A percentile compares a stretch with the other conserved stretches of the same genome.
These are phyloP conservation scores for Peromyscus attwateri DNA, from an alignment of 2,797 vertebrate genomes.

Conservation along the genomic window DNA sequence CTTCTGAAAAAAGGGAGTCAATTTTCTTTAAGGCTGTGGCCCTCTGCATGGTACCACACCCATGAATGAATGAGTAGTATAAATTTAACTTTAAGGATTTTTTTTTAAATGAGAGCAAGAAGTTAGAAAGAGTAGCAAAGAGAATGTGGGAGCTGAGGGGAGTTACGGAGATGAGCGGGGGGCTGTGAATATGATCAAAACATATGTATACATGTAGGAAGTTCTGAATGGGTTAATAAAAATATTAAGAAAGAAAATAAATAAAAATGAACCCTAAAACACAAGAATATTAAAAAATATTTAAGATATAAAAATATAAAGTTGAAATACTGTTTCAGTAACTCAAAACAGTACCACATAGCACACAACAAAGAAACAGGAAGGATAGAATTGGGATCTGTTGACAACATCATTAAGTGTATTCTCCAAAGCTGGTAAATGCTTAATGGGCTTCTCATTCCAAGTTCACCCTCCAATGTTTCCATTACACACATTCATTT, in stretches of 20 bases:
- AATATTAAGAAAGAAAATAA: background rate
- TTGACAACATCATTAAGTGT: background rate
- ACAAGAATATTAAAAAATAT: constrained; percentile 7
- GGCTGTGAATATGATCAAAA: background rate
- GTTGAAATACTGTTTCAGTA: constrained; percentile 24
- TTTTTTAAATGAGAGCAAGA: background rate
- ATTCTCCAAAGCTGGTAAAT: background rate
- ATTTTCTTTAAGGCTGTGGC: background rate
- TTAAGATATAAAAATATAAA: constrained; percentile 21
- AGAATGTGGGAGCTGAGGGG: background rate
- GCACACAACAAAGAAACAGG: constrained; percentile 13
- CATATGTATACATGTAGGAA: background rate
- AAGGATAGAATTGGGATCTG: background rate
- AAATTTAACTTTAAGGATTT: background rate
- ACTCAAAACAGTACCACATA: background rate
- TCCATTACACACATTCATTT: background rate
- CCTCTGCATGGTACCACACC: background rate
- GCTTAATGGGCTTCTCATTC: background rate
- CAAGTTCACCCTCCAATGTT: background rate
- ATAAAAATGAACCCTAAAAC: background rate
- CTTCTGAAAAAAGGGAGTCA: background rate
- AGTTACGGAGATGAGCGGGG: background rate
- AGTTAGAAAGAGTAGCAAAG: background rate
- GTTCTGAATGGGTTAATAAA: background rate
- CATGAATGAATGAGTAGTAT: background rate